Percentiles rank a stretch among this genome's conserved stretches.
Evolutionary conservation across 1,140 invertebrate species (phyloP).

Genomic region (Lasioglossum albipes): DNA sequence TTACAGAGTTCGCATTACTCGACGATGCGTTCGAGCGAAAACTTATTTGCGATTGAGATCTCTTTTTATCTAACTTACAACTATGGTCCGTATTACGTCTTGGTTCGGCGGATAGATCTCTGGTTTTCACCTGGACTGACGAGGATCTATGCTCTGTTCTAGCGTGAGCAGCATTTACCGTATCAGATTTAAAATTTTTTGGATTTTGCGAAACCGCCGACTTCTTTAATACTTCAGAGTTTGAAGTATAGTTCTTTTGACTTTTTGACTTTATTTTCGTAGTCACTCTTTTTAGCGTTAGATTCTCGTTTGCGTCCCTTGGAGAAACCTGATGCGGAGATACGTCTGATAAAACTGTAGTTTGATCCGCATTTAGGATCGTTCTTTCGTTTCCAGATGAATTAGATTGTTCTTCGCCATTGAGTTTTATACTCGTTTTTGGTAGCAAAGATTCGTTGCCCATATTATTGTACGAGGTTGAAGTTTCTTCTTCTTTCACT

Average conservation of each 20-base stretch:
- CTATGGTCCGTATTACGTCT: background rate
- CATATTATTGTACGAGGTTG: background rate
- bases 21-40: conserved; percentile 7
- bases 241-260: conserved; percentile 7
- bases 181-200: conserved; percentile 18
- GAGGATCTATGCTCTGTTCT: background rate
- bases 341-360: background rate
- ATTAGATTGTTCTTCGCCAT: background rate
- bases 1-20: background rate
- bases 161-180: background rate
- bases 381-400: background rate
- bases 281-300: background rate
- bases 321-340: background rate
- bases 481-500: background rate
- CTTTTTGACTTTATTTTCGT: conserved; percentile 1
- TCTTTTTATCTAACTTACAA: conserved; percentile 25
- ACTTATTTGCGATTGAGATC: conserved; percentile 43
- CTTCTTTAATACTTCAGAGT: background rate
- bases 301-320: background rate
- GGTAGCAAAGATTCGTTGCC: background rate
- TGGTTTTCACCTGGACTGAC: background rate
- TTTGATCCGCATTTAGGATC: background rate
- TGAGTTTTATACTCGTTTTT: background rate
- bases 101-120: conserved; percentile 10
- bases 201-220: background rate